Percentiles rank a stretch among this genome's conserved stretches.
These are phyloP conservation scores for Geopemphigus sp. DNA, from an alignment of 1,140 invertebrate genomes.

Conservation along the genomic window DNA sequence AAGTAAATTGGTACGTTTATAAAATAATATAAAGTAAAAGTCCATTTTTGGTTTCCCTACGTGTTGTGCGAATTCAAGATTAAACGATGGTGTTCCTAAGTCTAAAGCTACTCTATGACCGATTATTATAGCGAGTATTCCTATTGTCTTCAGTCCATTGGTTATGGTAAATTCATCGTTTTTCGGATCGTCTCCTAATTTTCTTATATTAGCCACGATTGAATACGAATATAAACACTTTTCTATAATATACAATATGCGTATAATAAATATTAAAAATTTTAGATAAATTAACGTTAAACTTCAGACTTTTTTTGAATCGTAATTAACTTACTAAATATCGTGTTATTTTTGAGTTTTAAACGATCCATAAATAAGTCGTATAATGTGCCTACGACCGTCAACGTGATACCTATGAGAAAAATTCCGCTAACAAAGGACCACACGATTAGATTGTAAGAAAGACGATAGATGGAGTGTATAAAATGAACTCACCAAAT, in stretches of 20 bases:
- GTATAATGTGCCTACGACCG: background rate
- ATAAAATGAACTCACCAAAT: background rate
- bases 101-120: constrained; percentile 12
- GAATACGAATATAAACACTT: background rate
- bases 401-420: background rate
- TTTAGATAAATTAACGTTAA: too few relatives aligned
- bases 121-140: background rate
- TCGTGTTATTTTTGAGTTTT: background rate
- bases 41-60: background rate
- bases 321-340: background rate
- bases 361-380: background rate
- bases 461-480: background rate
- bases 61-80: background rate
- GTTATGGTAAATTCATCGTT: background rate
- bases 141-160: background rate
- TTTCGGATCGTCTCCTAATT: background rate
- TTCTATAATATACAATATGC: too few relatives aligned
- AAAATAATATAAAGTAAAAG: background rate
- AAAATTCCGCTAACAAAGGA: background rate
- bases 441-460: too few relatives aligned
- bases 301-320: too few relatives aligned
- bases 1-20: background rate
- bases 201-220: background rate
- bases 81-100: background rate
- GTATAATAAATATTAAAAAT: too few relatives aligned